These are phyloP conservation scores for Chloromyia formosa DNA, from an alignment of 2,888 invertebrate species.

Conservation along the genomic window DNA sequence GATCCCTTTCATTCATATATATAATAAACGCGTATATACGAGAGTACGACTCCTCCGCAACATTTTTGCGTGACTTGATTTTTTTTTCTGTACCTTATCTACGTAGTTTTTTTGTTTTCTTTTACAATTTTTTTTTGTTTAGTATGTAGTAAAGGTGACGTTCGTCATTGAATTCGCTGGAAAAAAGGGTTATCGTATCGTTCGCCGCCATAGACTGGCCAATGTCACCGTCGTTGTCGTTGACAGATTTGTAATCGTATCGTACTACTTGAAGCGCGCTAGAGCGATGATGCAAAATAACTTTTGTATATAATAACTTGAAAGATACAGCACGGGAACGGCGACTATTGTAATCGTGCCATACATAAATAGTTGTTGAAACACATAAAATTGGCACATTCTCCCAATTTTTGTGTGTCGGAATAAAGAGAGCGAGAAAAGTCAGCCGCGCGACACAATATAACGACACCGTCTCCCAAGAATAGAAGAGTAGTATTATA, in stretches of 20 bases:
- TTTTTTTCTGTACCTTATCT: not conserved
- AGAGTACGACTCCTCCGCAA: constrained; percentile 12
- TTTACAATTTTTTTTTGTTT: not conserved
- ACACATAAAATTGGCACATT: constrained; percentile 13
- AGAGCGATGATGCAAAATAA: no score
- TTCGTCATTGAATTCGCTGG: constrained; percentile 12
- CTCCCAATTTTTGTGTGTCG: constrained; percentile 34
- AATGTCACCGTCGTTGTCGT: constrained; percentile 6
- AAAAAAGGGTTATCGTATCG: constrained; percentile 35
- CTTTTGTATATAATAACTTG: not conserved
- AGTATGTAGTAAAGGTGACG: constrained; percentile 8
- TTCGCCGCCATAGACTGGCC: constrained; percentile 6
- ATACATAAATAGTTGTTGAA: not conserved
- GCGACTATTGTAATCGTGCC: not conserved
- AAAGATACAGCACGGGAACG: not conserved
- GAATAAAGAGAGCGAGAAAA: constrained; percentile 35
- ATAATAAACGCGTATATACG: no score
- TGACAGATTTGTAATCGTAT: no score
- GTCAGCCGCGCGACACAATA: no score
- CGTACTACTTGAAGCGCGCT: no score
- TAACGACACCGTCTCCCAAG: no score
- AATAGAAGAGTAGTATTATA: not conserved
- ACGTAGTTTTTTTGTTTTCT: not conserved
- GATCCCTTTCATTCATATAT: constrained; percentile 35
- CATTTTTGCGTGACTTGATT: constrained; percentile 3